Evolutionary conservation across 2,888 invertebrate genomes (phyloP).

Genomic region (Byasa hedistus): DNA sequence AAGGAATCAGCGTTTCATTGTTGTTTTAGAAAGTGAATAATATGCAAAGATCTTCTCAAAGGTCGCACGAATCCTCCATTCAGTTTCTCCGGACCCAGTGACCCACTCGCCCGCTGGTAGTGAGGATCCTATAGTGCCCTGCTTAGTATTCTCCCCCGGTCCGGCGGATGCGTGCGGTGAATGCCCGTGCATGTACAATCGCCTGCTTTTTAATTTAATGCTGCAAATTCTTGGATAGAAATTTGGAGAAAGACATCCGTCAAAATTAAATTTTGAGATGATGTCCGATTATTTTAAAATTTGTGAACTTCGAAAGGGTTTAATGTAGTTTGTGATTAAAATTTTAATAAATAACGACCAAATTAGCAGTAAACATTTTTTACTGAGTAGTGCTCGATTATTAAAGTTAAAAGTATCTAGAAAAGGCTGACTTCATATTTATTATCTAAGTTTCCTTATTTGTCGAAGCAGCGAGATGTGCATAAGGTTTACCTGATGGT

Average conservation of each 20-base stretch:
- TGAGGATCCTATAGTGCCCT: constrained; percentile 30
- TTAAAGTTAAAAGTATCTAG: too few relatives aligned
- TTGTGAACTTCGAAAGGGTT: too few relatives aligned
- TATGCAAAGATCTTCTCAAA: constrained; percentile 1
- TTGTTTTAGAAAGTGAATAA: constrained; percentile 21
- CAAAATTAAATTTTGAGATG: too few relatives aligned
- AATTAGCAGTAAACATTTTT: too few relatives aligned
- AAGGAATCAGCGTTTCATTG: not conserved
- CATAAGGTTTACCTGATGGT: too few relatives aligned
- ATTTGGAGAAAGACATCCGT: constrained; percentile 4
- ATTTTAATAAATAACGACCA: too few relatives aligned
- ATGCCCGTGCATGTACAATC: constrained; percentile 31
- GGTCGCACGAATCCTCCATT: constrained; percentile 3
- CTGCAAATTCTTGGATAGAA: constrained; percentile 25
- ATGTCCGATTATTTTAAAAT: too few relatives aligned
- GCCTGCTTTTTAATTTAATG: constrained; percentile 15
- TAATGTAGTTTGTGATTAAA: too few relatives aligned
- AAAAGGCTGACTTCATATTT: too few relatives aligned
- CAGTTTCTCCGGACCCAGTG: constrained; percentile 18
- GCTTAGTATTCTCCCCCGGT: constrained; percentile 38
- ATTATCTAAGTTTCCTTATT: too few relatives aligned
- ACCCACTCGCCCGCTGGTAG: constrained; percentile 18
- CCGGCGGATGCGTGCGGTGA: constrained; percentile 30
- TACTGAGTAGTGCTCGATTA: too few relatives aligned
- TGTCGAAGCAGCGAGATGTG: too few relatives aligned